These are phyloP conservation scores for Blomia tropicalis DNA, from an alignment of 2,888 invertebrate genomes.

Conservation along the genomic window DNA sequence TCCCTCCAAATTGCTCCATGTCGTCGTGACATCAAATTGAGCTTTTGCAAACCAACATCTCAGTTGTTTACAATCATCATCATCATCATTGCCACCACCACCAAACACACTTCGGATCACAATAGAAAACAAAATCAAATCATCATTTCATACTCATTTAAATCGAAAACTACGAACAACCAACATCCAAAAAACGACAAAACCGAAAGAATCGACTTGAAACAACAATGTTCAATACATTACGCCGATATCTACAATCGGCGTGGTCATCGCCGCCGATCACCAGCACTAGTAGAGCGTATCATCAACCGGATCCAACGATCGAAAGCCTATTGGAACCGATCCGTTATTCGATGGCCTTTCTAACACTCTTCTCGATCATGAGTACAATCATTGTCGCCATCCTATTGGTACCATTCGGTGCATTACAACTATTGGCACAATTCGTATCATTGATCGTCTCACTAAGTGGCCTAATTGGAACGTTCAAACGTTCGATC, in stretches of 20 bases:
- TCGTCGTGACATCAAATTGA: too few species aligned
- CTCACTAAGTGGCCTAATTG: slow-evolving; percentile 14
- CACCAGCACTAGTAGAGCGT: neutral
- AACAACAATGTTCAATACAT: neutral
- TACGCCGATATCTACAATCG: neutral
- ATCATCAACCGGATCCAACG: neutral
- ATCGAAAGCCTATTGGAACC: neutral
- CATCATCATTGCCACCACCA: too few species aligned
- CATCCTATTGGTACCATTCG: slow-evolving; percentile 1
- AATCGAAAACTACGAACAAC: too few species aligned
- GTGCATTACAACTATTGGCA: neutral
- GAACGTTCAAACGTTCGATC: slow-evolving; percentile 6
- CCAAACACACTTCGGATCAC: too few species aligned
- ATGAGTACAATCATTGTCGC: slow-evolving; percentile 5
- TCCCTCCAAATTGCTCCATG: too few species aligned
- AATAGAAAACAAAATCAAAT: too few species aligned
- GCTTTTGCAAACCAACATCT: too few species aligned
- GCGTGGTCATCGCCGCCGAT: neutral
- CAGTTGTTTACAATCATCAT: too few species aligned
- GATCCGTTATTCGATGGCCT: slow-evolving; percentile 14
- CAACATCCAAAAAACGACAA: too few species aligned
- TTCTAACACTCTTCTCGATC: slow-evolving; percentile 3
- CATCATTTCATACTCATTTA: too few species aligned
- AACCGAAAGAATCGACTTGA: too few species aligned
- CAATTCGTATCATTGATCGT: slow-evolving; percentile 4